These are phyloP conservation scores for Drosophila pseudotakahashii DNA, from an alignment of 2,888 invertebrate species.

Conservation along the genomic window DNA sequence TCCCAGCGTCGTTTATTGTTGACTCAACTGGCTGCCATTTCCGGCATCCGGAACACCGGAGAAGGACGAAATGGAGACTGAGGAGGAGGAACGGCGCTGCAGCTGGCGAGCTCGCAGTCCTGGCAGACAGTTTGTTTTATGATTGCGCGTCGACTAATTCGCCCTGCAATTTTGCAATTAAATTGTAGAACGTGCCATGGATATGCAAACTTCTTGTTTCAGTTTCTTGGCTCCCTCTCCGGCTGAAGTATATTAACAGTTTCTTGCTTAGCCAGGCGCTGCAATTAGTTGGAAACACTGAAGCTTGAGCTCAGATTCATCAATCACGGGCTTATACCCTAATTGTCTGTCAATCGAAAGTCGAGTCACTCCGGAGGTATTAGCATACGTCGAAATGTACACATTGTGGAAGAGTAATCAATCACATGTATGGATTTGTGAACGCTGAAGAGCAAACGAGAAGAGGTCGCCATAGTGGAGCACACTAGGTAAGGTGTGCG, in stretches of 20 bases:
- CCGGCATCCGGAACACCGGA: constrained; percentile 53
- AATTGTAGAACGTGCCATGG: constrained; percentile 41
- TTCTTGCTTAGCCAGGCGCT: constrained; percentile 5
- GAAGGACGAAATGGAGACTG: constrained; percentile 1
- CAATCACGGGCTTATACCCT: constrained; percentile 21
- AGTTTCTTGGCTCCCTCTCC: constrained; percentile 3
- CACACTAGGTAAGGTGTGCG: constrained; percentile 4
- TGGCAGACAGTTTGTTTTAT: constrained; percentile 66
- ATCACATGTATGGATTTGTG: constrained; percentile 14
- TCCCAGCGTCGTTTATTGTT: constrained; percentile 66
- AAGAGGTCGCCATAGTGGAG: constrained; percentile 13
- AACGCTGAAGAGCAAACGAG: background rate
- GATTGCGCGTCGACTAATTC: constrained; percentile 53
- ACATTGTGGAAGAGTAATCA: constrained; percentile 22
- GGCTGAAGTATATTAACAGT: constrained; percentile 16
- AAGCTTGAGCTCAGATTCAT: constrained; percentile 17
- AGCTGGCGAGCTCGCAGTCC: constrained; percentile 9
- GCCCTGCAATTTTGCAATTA: constrained; percentile 50
- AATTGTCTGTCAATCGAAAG: constrained; percentile 32
- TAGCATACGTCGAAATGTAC: constrained; percentile 1
- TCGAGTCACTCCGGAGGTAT: constrained; percentile 8
- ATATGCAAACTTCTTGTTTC: constrained; percentile 28
- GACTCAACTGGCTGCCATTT: constrained; percentile 64
- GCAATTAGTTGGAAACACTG: constrained; percentile 24
- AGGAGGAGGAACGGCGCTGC: background rate